Base-by-base conservation (phyloP, 92 coral and sea anemone species). In the Epizoanthus scotinus region DNA sequence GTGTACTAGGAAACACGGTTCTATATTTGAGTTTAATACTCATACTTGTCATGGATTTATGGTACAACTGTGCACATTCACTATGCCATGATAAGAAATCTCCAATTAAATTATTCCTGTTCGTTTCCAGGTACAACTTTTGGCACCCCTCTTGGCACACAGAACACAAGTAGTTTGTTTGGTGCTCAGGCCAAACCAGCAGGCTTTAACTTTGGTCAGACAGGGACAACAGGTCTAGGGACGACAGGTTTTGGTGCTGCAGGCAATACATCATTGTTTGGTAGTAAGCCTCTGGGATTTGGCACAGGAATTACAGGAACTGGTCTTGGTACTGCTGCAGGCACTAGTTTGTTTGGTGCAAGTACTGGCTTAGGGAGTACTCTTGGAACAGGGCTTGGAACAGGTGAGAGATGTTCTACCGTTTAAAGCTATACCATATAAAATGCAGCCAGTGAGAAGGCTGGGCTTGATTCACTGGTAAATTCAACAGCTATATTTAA, bases 151-250 rank as follows among this genome's bases (percentile, higher is more conserved):
- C 83, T 94, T 69, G 97, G 92, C 2, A n/a, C 92, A 25, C 73
- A 88, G 18, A 61, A 83, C 60, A 65, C 93, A 6, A 91, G 94
- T 38, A 73, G 94, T n/a, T 60, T 94, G 40, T 92, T 94, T 86
- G 98, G 97, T 28, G 59, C 83, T 1, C 92, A 90, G 84, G 92
- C 89, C 58, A 84, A 84, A 55, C 74, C 86, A 44, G 78, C 91
- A 54, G 87, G 94, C 64, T 78, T 84, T 58, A 86, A 81, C 85
- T 91, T 91, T 74, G 97, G 97, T 1, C 57, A 70, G 17, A 63
- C 26, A n/a, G 67, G 54, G 28, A 69, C 92, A 7, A 77, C 90
- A 2, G 89, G 88, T 64, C 63, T 87, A 8, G 93, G 87, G 20
- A 67, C 89, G 53, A 85, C 88, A 69, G 74, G 94, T 25, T 89